Evolutionary conservation across 2,797 vertebrate species (phyloP), one percentile per base, ranked within the genome.

Genomic region (Pitangus sulphuratus): DNA sequence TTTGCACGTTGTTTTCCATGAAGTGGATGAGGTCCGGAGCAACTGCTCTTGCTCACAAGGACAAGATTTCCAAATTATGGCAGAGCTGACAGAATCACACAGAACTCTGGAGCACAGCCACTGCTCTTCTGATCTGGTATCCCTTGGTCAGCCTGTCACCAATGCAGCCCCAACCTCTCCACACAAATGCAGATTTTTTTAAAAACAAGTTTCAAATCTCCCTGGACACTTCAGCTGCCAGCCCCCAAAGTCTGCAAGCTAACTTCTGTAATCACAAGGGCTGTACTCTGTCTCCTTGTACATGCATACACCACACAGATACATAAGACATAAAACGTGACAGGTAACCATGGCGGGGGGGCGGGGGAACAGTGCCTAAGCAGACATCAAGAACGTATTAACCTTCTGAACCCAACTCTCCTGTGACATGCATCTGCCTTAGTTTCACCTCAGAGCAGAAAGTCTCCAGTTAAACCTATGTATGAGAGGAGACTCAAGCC

Each of bases 351-450:
- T 9, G 45, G 45, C 0, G 15, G 45, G 60, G 7, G 24, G 0
- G 7, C 0, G 8, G 21, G 56, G 6, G 0, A 3, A 56, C 35
- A 48, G 48, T 1, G 16, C 31, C 79, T 86, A 66, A 64, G 47
- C 50, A 86, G 61, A 40, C 70, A 76, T 21, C 31, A 71, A 57
- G 72, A 76, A 89, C 0, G 1, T 8, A 66, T 69, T 48, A 65
- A 51, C 66, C 70, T 85, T 69, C 81, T 86, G 87, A 95, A 91
- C 22, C 31, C 72, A 72, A 11, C 60, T 58, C 42, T 71, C 47
- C 51, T 31, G 26, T 3, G 18, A 65, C 24, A 26, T 0, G 0
- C n/a, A 13, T 60, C 82, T 64, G 39, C 70, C 57, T 87, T 26
- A 22, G 42, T 47, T 65, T 53, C n/a, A 61, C 12, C 31, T 68